A percentile compares a stretch with the other conserved stretches of the same genome.
Evolutionary conservation across 2,113 vertebrate genomes (phyloP).

Genomic region (Xenopus tropicalis): UCB_Xtro_10.0 CM004450.2:143360501-143361000

Average conservation of each 20-base stretch:
- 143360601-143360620: background rate
- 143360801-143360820: background rate
- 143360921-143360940: no score
- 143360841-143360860: background rate
- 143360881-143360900: no score
- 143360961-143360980: no score
- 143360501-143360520: background rate
- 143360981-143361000: no score
- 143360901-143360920: no score
- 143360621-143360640: no score
- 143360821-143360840: constrained; percentile 23
- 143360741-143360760: no score
- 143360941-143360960: no score
- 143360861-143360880: no score
- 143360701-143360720: constrained; percentile 12
- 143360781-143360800: constrained; percentile 5
- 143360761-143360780: no score
- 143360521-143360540: background rate
- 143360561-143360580: background rate
- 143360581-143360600: background rate
- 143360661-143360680: background rate
- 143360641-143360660: no score
- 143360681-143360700: background rate
- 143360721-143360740: constrained; percentile 17
- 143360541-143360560: background rate